These are phyloP conservation scores for Mustela lutreola DNA, from an alignment of 2,113 vertebrate species.

Conservation along the genomic window DNA sequence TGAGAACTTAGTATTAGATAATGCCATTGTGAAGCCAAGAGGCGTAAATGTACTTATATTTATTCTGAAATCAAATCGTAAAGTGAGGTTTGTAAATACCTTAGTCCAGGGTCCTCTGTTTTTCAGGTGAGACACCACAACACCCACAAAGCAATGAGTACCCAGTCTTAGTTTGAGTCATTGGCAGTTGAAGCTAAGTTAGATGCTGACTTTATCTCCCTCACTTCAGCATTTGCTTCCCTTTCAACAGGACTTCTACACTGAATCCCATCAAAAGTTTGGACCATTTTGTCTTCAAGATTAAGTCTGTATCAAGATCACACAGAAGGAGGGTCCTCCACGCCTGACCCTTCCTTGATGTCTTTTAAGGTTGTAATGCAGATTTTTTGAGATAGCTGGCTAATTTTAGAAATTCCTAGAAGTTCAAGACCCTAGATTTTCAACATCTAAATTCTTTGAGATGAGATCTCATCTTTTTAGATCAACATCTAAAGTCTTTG, in stretches of 20 bases:
- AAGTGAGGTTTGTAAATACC: neutral
- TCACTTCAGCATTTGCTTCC: neutral
- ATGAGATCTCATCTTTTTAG: too few relatives aligned
- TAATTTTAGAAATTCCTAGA: conserved; percentile 2
- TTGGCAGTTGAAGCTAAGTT: neutral
- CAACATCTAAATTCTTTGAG: conserved; percentile 31
- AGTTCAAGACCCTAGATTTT: conserved; percentile 17
- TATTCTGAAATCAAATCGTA: neutral
- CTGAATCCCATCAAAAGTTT: neutral
- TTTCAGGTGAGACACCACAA: neutral
- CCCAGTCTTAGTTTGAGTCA: neutral
- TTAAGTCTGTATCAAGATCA: neutral
- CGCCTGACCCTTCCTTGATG: neutral
- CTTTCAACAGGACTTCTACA: neutral
- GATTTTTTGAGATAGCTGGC: neutral
- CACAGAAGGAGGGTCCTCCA: neutral
- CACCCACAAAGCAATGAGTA: neutral
- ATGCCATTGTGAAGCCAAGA: neutral
- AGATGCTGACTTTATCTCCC: neutral
- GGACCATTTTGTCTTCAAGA: conserved; percentile 1
- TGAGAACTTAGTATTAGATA: neutral
- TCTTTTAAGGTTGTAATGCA: neutral
- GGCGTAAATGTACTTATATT: neutral
- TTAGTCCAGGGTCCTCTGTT: neutral
- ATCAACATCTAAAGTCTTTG: conserved; percentile 12